These are phyloP conservation scores for Crocallis elinguaria DNA, from an alignment of 2,888 invertebrate genomes.

Conservation along the genomic window DNA sequence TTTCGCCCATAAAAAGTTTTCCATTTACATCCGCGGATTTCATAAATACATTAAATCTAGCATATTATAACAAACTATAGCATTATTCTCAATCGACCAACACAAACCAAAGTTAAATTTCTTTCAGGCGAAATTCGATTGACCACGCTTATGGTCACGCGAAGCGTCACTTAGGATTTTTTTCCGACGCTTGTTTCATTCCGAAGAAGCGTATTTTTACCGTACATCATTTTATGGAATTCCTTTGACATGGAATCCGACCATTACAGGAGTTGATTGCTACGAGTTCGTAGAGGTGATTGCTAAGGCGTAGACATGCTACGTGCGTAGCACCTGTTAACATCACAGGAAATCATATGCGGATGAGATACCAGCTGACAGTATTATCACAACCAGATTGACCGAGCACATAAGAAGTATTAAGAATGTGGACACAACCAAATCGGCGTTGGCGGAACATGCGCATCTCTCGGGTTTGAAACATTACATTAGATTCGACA, in stretches of 20 bases:
- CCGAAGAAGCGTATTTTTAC: conserved; percentile 53
- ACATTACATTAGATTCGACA: no score
- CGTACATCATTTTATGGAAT: conserved; percentile 66
- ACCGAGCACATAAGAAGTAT: no score
- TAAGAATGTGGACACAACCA: no score
- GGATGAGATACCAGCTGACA: neutral
- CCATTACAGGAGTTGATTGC: conserved; percentile 78
- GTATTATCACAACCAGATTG: neutral
- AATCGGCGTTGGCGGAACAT: no score
- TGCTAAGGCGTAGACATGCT: conserved; percentile 47
- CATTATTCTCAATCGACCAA: conserved; percentile 1
- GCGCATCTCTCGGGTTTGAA: no score
- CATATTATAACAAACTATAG: neutral
- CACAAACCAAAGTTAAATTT: conserved; percentile 26
- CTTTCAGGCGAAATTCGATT: conserved; percentile 60
- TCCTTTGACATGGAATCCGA: conserved; percentile 79
- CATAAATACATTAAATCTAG: no score
- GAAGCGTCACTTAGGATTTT: conserved; percentile 77
- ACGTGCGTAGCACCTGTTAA: conserved; percentile 47
- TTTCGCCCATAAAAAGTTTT: no score
- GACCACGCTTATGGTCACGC: conserved; percentile 74
- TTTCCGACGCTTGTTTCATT: conserved; percentile 58
- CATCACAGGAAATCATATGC: neutral
- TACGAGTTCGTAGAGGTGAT: conserved; percentile 58
- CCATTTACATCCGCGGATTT: no score